These are phyloP conservation scores for Sebastes cheni DNA, from an alignment of 2,797 vertebrate species.

Conservation along the genomic window DNA sequence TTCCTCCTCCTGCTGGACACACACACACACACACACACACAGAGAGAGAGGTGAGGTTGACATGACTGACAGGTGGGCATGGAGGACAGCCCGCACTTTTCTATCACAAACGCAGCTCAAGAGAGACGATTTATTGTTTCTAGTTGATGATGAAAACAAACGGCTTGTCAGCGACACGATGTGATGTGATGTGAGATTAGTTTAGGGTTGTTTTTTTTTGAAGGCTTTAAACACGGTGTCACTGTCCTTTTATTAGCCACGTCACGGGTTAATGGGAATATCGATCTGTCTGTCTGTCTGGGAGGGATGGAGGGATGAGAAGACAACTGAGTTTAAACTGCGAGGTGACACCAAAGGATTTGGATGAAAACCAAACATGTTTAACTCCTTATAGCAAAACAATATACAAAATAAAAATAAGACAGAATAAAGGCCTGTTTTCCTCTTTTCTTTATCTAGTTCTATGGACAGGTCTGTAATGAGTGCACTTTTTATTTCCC, in stretches of 20 bases:
- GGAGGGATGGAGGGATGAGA: neutral
- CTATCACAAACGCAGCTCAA: slow-evolving; percentile 1
- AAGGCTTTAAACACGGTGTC: slow-evolving; percentile 56
- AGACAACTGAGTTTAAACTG: slow-evolving; percentile 39
- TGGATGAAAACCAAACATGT: neutral
- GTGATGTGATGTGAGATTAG: slow-evolving; percentile 21
- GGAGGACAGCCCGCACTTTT: neutral
- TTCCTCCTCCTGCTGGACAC: slow-evolving; percentile 52
- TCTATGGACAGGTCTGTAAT: neutral
- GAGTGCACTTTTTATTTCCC: neutral
- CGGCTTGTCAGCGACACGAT: slow-evolving; percentile 35
- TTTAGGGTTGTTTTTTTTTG: slow-evolving; percentile 18
- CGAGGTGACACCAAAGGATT: slow-evolving; percentile 17
- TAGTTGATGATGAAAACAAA: slow-evolving; percentile 26
- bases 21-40: neutral
- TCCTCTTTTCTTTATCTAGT: neutral
- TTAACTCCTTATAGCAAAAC: neutral
- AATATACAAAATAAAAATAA: neutral
- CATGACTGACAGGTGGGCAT: slow-evolving; percentile 35
- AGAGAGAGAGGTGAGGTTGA: neutral
- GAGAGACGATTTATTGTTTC: neutral
- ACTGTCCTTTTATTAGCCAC: slow-evolving; percentile 69
- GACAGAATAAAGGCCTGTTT: too few relatives aligned
- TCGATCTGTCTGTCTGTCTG: slow-evolving; percentile 66
- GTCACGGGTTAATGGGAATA: slow-evolving; percentile 74